phyloP scores from a whole-genome alignment of 1,140 invertebrate species.

The Platorchestia sp. region DNA sequence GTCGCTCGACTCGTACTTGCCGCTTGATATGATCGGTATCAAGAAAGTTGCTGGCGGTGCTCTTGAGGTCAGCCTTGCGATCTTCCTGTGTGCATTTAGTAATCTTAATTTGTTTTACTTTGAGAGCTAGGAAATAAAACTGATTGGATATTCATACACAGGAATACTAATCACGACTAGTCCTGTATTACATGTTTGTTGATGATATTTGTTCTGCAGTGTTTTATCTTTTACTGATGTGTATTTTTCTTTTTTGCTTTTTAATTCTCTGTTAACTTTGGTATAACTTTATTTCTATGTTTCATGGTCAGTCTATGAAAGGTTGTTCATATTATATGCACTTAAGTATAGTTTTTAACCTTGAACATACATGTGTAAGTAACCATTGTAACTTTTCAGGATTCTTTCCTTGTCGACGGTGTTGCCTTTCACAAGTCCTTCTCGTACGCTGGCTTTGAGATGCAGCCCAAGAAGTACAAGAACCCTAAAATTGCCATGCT shows the following conservation, averaged over 20 bases:
- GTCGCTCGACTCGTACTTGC: constrained; percentile 91
- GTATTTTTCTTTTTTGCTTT: no score
- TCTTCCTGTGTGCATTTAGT: no score
- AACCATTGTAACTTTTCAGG: constrained; percentile 72
- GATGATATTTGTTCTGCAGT: no score
- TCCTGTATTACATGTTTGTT: no score
- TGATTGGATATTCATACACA: no score
- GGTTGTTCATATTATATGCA: neutral
- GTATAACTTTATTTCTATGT: no score
- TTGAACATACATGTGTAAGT: neutral
- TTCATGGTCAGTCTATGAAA: no score
- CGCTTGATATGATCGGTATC: constrained; percentile 99
- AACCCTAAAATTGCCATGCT: constrained; percentile 96
- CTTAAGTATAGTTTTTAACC: neutral
- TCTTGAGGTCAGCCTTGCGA: constrained; percentile 77
- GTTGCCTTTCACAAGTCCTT: constrained; percentile 99
- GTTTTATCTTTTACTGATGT: no score
- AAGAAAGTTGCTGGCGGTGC: constrained; percentile 98
- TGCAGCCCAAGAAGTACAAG: constrained; percentile 96
- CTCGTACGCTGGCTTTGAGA: constrained; percentile 99
- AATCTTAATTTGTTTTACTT: no score
- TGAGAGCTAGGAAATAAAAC: no score
- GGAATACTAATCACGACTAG: no score
- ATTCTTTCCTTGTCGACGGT: constrained; percentile 91
- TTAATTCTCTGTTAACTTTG: no score